Evolutionary conservation across 1,140 invertebrate genomes (phyloP), one percentile per base, ranked within the genome.

Genomic region (Dinoponera quadriceps): DNA sequence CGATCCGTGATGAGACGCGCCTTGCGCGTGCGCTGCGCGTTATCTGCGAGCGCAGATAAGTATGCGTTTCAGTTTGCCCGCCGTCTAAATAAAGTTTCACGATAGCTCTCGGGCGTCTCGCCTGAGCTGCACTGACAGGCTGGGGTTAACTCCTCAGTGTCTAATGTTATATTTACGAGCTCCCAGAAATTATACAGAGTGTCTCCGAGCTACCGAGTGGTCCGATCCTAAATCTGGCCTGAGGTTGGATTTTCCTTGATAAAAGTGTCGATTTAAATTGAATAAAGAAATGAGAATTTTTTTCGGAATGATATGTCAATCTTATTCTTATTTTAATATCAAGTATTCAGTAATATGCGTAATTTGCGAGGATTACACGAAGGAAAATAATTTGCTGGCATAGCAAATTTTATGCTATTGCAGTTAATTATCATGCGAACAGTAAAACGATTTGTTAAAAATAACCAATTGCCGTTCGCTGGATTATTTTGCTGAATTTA

Each of bases 31-130:
- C 57, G 78, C 59, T 69, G 27, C 33, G 29, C 55, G 48, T 82
- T 82, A 82, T 82, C 78, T 74, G 14, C n/a, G 69, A 16, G 38
- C 69, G 29, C 29, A 82, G 69, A 82, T 63, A 82, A 74, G 38
- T 57, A 55, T 13, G 44, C 68, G 44, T 74, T 62, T 27, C 27
- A 74, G 55, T 54, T 74, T 82, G 59, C 59, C 44, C 22, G 51
- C 69, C 44, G 68, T 73, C 57, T 72, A 82, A 82, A 82, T 73
- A 82, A 60, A 81, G 55, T 74, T 62, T 82, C 33, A n/a, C 29
- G 71, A 63, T 62, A 82, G 22, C 57, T 59, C 16, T n/a, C 59
- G 33, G 54, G 29, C 55, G 60, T 69, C 51, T 27, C 27, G 33
- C 65, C 69, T 44, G 68, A 57, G 65, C 57, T 71, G 25, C 75